Evolutionary conservation across 30 jellyfish, hydroid and myxozoan species (phyloP).

Genomic region (Cassiopea andromeda): DNA sequence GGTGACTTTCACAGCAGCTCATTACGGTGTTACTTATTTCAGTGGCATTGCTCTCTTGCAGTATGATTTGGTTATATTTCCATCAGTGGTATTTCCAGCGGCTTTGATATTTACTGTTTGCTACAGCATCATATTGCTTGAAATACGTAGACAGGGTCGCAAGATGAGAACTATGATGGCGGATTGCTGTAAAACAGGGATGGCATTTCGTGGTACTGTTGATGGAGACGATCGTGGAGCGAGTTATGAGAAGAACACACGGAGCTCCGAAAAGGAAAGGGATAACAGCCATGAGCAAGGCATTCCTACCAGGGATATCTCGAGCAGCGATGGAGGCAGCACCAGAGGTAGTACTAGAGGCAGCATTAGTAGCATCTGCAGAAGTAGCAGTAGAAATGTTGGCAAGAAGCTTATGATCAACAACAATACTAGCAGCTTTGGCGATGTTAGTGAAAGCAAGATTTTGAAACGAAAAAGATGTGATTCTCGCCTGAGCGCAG

Average conservation of each 20-base stretch:
- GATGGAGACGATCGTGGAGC: not conserved
- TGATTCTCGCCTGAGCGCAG: not conserved
- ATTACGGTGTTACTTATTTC: not conserved
- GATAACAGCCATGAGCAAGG: not conserved
- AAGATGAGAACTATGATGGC: conserved; percentile 7
- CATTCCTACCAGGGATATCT: not conserved
- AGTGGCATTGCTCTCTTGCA: not conserved
- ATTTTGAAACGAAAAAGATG: not conserved
- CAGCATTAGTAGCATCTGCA: not conserved
- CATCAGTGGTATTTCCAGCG: conserved; percentile 38
- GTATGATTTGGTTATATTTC: conserved; percentile 24
- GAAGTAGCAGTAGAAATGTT: conserved; percentile 3
- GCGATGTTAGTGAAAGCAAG: not conserved
- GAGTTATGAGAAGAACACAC: not conserved
- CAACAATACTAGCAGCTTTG: not conserved
- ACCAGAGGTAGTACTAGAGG: not conserved
- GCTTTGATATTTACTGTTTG: conserved; percentile 11
- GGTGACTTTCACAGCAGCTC: not conserved
- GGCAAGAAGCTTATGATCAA: not conserved
- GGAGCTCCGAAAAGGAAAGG: not conserved
- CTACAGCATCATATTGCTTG: not conserved
- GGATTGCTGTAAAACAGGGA: not conserved
- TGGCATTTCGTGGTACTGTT: not conserved
- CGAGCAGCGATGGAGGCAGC: not conserved
- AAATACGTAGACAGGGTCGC: conserved; percentile 16